A percentile compares a stretch with the other conserved stretches of the same genome.
These are phyloP conservation scores for Temnothorax nylanderi DNA, from an alignment of 1,140 invertebrate genomes.

Conservation along the genomic window DNA sequence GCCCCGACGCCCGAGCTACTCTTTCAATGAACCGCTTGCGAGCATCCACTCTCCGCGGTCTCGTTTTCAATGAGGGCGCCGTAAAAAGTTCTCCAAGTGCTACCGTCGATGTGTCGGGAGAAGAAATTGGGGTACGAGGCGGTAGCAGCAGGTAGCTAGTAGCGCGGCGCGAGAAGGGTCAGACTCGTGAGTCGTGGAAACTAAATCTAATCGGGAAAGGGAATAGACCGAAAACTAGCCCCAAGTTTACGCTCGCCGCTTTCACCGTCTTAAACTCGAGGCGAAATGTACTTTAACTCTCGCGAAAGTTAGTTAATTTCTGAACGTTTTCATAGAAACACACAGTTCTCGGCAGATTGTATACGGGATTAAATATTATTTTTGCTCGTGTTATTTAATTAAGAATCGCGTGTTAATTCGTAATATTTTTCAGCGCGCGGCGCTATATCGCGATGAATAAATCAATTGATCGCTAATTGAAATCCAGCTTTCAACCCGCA, in stretches of 20 bases:
- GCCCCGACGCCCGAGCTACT: slow-evolving; percentile 60
- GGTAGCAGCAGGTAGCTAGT: slow-evolving; percentile 58
- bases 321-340: slow-evolving; percentile 5
- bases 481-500: slow-evolving; percentile 38
- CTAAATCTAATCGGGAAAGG: slow-evolving; percentile 49
- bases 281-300: slow-evolving; percentile 64
- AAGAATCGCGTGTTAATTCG: not conserved
- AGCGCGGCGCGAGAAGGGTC: slow-evolving; percentile 37
- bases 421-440: not conserved
- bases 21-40: slow-evolving; percentile 74
- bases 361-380: slow-evolving; percentile 19
- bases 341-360: not conserved
- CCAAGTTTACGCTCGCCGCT: slow-evolving; percentile 64
- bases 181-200: slow-evolving; percentile 11
- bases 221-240: slow-evolving; percentile 65
- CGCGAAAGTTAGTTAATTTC: slow-evolving; percentile 47
- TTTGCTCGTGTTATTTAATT: slow-evolving; percentile 17
- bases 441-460: slow-evolving; percentile 4
- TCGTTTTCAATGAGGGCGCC: slow-evolving; percentile 77
- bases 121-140: slow-evolving; percentile 22
- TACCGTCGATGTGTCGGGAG: slow-evolving; percentile 57
- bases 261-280: slow-evolving; percentile 52
- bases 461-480: slow-evolving; percentile 51
- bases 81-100: slow-evolving; percentile 80
- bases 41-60: slow-evolving; percentile 62